Percentiles rank a stretch among this genome's conserved stretches.
Evolutionary conservation across 2,888 invertebrate genomes (phyloP).

Genomic region (Cryptus armator): DNA sequence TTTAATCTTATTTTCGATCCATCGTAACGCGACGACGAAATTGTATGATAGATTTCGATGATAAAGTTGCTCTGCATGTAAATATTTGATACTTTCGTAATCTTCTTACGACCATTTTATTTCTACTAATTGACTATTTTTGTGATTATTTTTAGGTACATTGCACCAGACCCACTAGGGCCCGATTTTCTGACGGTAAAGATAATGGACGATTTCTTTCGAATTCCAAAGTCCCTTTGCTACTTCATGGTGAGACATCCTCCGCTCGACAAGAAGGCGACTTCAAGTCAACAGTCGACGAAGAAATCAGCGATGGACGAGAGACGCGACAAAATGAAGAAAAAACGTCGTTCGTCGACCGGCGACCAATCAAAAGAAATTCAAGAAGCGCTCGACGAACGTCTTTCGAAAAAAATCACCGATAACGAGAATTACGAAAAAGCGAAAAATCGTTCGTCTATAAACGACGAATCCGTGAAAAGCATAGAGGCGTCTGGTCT

Average conservation of each 20-base stretch:
- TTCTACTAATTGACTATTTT: constrained; percentile 32
- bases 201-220: constrained; percentile 58
- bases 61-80: neutral
- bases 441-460: neutral
- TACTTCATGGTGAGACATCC: constrained; percentile 44
- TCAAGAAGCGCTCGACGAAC: neutral
- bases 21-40: constrained; percentile 5
- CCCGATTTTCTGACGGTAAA: constrained; percentile 53
- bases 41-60: constrained; percentile 14
- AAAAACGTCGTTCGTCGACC: neutral
- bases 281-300: neutral
- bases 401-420: neutral
- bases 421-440: neutral
- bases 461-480: neutral
- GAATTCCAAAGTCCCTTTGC: constrained; percentile 57
- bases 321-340: constrained; percentile 19
- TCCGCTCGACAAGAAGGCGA: neutral
- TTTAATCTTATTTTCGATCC: neutral
- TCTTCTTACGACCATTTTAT: neutral
- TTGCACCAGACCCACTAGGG: constrained; percentile 26
- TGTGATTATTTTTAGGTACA: constrained; percentile 52
- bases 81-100: neutral
- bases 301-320: neutral
- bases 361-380: neutral
- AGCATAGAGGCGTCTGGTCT: neutral